A percentile compares a stretch with the other conserved stretches of the same genome.
Conservation (phyloP, 2,888 invertebrate genomes). For the Iphiclides podalirius region DNA sequence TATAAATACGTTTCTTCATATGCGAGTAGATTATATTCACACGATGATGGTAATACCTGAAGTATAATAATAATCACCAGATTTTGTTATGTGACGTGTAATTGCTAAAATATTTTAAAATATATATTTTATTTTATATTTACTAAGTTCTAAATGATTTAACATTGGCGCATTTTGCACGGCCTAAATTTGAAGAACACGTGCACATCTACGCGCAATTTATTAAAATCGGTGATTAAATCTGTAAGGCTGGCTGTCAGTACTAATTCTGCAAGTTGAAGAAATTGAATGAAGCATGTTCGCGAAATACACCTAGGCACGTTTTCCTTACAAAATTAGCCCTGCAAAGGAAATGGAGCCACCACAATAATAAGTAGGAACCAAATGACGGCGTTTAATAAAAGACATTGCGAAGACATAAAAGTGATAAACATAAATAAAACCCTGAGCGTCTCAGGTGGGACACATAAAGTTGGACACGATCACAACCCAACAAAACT, state of each 20-base stretch:
- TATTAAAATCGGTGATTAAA: neutral
- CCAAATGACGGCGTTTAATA: constrained; percentile 1
- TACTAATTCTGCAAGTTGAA: neutral
- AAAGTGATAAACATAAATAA: constrained; percentile 34
- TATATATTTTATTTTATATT: too few relatives aligned
- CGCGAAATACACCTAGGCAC: neutral
- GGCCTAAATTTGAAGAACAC: constrained; percentile 1
- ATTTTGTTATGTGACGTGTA: too few relatives aligned
- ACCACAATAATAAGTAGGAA: neutral
- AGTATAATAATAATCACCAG: too few relatives aligned
- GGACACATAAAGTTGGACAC: constrained; percentile 48
- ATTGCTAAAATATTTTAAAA: too few relatives aligned
- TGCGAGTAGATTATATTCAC: too few relatives aligned
- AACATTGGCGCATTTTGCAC: too few relatives aligned
- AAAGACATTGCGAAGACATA: constrained; percentile 29
- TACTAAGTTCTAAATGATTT: too few relatives aligned
- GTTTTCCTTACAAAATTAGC: too few relatives aligned
- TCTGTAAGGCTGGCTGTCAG: neutral
- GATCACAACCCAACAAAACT: constrained; percentile 48
- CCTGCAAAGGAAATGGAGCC: neutral
- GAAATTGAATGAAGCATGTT: neutral
- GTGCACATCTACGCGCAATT: neutral
- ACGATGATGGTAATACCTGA: too few relatives aligned
- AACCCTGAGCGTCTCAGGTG: constrained; percentile 44
- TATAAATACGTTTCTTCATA: too few relatives aligned